These are phyloP conservation scores for Crocodylus rhombifer DNA, from an alignment of 2,797 vertebrate species.

Conservation along the genomic window DNA sequence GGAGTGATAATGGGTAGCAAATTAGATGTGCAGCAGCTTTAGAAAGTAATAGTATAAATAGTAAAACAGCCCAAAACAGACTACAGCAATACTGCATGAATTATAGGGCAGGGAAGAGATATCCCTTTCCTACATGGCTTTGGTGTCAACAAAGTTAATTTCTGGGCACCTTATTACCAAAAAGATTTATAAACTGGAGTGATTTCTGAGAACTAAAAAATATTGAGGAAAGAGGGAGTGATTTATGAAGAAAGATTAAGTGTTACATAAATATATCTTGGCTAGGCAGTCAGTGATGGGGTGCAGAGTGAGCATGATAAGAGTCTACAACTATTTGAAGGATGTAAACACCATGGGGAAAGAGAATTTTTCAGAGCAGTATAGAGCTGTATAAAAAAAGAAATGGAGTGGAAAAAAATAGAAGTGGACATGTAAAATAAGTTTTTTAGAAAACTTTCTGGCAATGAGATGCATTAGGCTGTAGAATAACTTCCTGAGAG, in stretches of 20 bases:
- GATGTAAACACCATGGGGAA: fast-evolving
- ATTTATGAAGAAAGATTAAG: neutral
- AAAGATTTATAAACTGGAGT: slow-evolving; percentile 30
- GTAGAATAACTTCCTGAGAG: neutral
- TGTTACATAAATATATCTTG: neutral
- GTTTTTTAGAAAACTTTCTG: neutral
- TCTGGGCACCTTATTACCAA: slow-evolving; percentile 62
- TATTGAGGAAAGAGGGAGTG: neutral
- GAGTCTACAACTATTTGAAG: neutral
- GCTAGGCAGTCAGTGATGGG: fast-evolving
- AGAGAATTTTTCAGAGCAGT: neutral
- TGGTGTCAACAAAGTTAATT: slow-evolving; percentile 45
- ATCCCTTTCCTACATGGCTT: neutral
- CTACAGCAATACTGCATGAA: neutral
- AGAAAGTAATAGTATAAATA: slow-evolving; percentile 53
- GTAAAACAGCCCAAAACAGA: slow-evolving; percentile 26
- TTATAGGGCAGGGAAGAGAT: neutral
- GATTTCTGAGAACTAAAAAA: slow-evolving; percentile 45
- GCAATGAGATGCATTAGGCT: neutral
- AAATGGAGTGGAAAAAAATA: neutral
- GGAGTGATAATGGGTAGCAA: slow-evolving; percentile 55
- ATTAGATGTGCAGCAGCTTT: slow-evolving; percentile 23
- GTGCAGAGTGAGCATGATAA: neutral
- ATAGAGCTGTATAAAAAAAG: fast-evolving
- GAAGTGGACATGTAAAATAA: neutral